Conservation (phyloP, 2,113 vertebrate species). For the Gopherus evgoodei region DNA sequence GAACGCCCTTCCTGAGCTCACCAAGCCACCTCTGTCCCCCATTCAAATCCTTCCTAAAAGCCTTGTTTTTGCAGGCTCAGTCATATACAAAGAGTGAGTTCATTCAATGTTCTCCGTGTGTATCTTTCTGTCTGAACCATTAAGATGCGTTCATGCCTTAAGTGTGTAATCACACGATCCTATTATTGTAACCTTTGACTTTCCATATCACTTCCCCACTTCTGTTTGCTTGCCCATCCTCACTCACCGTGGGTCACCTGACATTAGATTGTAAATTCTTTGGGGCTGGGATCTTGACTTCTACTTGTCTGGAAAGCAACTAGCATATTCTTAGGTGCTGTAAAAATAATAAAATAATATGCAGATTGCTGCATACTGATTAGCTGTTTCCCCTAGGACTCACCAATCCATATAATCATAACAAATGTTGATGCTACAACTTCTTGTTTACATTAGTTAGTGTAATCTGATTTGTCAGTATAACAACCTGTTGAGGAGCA, state of each 20-base stretch:
- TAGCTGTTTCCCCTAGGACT: slow-evolving; percentile 33
- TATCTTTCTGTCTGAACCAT: neutral
- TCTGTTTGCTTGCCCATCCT: neutral
- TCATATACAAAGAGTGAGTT: neutral
- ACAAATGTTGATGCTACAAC: slow-evolving; percentile 52
- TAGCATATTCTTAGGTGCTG: neutral
- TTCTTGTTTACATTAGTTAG: slow-evolving; percentile 45
- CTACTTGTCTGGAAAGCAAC: neutral
- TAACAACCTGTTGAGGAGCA: slow-evolving; percentile 31
- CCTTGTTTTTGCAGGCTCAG: neutral
- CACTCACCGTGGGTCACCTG: neutral
- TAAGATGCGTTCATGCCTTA: neutral
- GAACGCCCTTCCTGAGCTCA: neutral
- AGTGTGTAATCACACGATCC: neutral
- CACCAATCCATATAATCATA: slow-evolving; percentile 42
- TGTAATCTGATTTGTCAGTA: slow-evolving; percentile 54
- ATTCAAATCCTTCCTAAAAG: neutral
- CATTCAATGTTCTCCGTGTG: neutral
- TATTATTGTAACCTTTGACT: neutral
- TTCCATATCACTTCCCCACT: neutral
- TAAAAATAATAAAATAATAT: neutral
- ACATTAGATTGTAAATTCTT: slow-evolving; percentile 1
- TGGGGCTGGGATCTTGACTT: fast-evolving
- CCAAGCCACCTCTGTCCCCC: neutral
- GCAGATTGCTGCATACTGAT: neutral